These are phyloP conservation scores for Naso thynnoides DNA, from an alignment of 2,797 vertebrate genomes.

Conservation along the genomic window DNA sequence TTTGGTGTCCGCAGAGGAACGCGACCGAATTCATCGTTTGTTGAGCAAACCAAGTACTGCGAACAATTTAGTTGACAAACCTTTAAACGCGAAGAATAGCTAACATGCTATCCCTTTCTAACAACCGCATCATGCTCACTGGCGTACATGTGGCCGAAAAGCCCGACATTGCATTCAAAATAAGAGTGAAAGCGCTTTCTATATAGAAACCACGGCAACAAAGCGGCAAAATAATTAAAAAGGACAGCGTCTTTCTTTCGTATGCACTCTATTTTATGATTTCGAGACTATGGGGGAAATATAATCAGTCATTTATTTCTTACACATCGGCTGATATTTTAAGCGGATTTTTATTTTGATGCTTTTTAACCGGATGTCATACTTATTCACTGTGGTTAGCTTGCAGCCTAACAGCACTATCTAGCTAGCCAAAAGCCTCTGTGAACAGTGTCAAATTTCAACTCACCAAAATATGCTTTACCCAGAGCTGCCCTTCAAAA, in stretches of 20 bases:
- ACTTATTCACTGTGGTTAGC: rapidly evolving
- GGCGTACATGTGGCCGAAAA: background rate
- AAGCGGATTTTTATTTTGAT: background rate
- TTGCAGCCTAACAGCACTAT: background rate
- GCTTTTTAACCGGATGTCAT: background rate
- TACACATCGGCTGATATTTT: background rate
- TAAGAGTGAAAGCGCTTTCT: conserved; percentile 22
- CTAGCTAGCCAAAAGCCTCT: conserved; percentile 36
- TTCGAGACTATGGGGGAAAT: rapidly evolving
- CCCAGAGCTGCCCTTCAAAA: conserved; percentile 14
- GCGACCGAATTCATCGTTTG: rapidly evolving
- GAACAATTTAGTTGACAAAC: background rate
- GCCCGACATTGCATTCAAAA: conserved; percentile 10
- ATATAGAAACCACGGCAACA: rapidly evolving
- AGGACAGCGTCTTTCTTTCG: rapidly evolving
- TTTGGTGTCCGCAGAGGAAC: rapidly evolving
- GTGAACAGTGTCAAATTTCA: conserved; percentile 44
- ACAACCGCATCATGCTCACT: background rate
- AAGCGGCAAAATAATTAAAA: rapidly evolving
- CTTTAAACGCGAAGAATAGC: background rate
- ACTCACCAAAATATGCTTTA: conserved; percentile 61
- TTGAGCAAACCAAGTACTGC: rapidly evolving
- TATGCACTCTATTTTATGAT: rapidly evolving
- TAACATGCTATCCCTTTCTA: background rate
- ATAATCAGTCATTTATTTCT: rapidly evolving